Evolutionary conservation across 2,797 vertebrate species (phyloP).

Genomic region (Micromesistius poutassou): DNA sequence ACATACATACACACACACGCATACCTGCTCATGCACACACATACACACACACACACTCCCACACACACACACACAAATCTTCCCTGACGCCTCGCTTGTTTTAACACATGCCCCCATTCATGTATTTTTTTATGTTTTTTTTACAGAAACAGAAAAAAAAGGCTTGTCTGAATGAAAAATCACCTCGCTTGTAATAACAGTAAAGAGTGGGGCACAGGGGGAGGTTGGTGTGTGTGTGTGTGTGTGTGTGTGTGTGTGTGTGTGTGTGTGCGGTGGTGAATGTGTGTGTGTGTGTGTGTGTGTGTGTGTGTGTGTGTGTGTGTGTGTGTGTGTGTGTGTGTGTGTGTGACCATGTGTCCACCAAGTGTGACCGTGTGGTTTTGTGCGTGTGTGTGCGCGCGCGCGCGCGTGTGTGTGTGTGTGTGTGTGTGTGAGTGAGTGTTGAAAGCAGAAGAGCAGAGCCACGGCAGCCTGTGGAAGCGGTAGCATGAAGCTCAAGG

Average conservation of each 20-base stretch:
- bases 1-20: no score
- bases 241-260: not conserved
- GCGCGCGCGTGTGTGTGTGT: not conserved
- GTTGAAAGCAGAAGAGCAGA: constrained; percentile 15
- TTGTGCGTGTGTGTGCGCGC: constrained; percentile 17
- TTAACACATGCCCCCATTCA: constrained; percentile 12
- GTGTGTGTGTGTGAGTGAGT: not conserved
- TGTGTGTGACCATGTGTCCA: not conserved
- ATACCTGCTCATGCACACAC: no score
- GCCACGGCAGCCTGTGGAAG: not conserved
- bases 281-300: not conserved
- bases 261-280: not conserved
- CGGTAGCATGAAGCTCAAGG: not conserved
- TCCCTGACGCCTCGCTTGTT: not conserved
- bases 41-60: no score
- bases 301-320: not conserved
- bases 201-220: constrained; percentile 16
- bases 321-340: constrained; percentile 2
- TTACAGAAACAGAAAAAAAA: constrained; percentile 22
- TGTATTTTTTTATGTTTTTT: constrained; percentile 25
- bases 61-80: not conserved
- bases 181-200: constrained; percentile 16
- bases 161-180: constrained; percentile 7
- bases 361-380: not conserved
- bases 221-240: constrained; percentile 14